Conservation (phyloP, 2,888 invertebrate species). For the Drosophila longiperda region DNA sequence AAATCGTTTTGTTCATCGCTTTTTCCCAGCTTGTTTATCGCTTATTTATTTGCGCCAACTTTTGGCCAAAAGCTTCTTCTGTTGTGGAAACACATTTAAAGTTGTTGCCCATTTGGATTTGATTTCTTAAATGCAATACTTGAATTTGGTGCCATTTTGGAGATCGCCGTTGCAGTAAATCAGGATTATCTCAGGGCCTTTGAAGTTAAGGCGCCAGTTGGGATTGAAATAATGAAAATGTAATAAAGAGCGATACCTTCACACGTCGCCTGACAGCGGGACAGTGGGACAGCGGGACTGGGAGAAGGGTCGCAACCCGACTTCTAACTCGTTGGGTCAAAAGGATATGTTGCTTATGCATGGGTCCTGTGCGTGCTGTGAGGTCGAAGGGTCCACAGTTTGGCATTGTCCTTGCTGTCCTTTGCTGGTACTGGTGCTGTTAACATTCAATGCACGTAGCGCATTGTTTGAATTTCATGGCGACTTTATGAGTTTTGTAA, state of each 20-base stretch:
- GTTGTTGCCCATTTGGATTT: constrained; percentile 46
- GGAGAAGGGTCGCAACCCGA: constrained; percentile 8
- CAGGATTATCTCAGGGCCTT: constrained; percentile 44
- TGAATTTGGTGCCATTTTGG: constrained; percentile 5
- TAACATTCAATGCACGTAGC: constrained; percentile 74
- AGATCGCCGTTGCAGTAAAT: constrained; percentile 46
- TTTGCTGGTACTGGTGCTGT: constrained; percentile 24
- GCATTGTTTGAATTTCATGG: constrained; percentile 82
- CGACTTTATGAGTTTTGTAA: constrained; percentile 81
- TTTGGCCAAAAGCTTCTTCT: constrained; percentile 6
- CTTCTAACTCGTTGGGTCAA: constrained; percentile 75
- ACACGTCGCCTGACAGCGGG: constrained; percentile 42
- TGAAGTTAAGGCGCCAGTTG: constrained; percentile 38
- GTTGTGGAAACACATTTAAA: constrained; percentile 51
- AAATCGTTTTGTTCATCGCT: constrained; percentile 71
- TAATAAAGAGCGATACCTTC: constrained; percentile 65
- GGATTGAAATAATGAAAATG: constrained; percentile 74
- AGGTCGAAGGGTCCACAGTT: constrained; percentile 14
- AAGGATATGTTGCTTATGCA: constrained; percentile 70
- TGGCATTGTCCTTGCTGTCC: constrained; percentile 31
- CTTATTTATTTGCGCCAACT: constrained; percentile 47
- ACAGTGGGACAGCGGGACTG: not conserved
- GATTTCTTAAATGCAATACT: constrained; percentile 24
- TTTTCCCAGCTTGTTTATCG: constrained; percentile 18
- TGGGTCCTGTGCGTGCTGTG: constrained; percentile 40